These are phyloP conservation scores for Poliocrania exsul DNA, from an alignment of 2,797 vertebrate genomes.

Conservation along the genomic window DNA sequence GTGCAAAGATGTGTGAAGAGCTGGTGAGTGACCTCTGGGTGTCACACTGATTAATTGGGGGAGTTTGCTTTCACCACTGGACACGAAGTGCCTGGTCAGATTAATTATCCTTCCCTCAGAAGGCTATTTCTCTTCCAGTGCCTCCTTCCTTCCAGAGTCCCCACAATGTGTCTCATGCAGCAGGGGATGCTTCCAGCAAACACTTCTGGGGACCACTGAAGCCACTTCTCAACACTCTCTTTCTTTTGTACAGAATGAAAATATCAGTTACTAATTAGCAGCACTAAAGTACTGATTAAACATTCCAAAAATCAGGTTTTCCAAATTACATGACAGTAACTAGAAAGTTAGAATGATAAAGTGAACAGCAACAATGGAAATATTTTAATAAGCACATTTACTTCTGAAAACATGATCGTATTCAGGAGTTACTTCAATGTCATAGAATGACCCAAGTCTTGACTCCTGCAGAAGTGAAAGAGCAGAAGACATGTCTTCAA, in stretches of 20 bases:
- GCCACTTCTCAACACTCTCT: background rate
- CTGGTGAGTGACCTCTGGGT: conserved; percentile 16
- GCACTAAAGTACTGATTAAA: background rate
- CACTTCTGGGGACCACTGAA: background rate
- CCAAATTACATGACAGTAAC: background rate
- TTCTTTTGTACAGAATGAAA: background rate
- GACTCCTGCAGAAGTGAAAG: background rate
- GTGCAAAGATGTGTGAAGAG: background rate
- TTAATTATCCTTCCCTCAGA: conserved; percentile 26
- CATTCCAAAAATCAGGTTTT: background rate
- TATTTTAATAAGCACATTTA: background rate
- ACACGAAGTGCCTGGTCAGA: background rate
- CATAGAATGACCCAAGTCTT: background rate
- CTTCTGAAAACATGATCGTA: background rate
- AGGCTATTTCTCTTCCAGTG: background rate
- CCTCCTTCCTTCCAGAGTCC: background rate
- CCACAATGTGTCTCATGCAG: background rate
- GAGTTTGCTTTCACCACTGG: conserved; percentile 18
- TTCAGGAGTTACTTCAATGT: background rate
- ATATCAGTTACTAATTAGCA: background rate
- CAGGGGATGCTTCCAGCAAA: background rate
- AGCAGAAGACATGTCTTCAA: background rate
- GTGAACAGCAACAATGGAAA: background rate
- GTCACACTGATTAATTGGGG: conserved; percentile 29
- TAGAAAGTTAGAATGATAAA: background rate